Conservation (phyloP, 1,140 invertebrate species). For the Sesamia nonagrioides region DNA sequence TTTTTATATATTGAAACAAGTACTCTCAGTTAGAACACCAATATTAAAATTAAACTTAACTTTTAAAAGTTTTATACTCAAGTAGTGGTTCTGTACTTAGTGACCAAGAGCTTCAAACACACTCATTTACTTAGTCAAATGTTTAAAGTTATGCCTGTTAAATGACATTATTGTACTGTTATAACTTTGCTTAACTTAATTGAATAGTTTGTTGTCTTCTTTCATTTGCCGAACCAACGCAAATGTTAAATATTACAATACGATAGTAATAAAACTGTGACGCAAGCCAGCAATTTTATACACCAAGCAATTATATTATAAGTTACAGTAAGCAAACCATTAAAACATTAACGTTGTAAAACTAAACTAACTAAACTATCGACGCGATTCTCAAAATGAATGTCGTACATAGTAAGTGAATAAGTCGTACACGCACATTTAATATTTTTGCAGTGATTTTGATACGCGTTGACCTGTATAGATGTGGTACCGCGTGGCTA, state of each 20-base stretch:
- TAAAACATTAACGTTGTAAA: slow-evolving; percentile 44
- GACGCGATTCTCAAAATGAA: slow-evolving; percentile 51
- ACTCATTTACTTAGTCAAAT: slow-evolving; percentile 24
- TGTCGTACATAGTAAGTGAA: slow-evolving; percentile 12
- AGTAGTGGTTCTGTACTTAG: slow-evolving; percentile 15
- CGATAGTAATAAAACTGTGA: slow-evolving; percentile 20
- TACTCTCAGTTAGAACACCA: not conserved
- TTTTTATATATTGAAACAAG: slow-evolving; percentile 10
- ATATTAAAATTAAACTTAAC: not conserved
- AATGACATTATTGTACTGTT: slow-evolving; percentile 14
- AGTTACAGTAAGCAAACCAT: slow-evolving; percentile 45
- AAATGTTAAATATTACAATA: slow-evolving; percentile 14
- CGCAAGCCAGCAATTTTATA: slow-evolving; percentile 18
- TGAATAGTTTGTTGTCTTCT: slow-evolving; percentile 4
- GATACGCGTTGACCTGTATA: slow-evolving; percentile 28
- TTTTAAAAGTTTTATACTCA: slow-evolving; percentile 9
- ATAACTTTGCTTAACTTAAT: slow-evolving; percentile 17
- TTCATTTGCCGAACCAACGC: slow-evolving; percentile 6
- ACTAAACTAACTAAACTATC: slow-evolving; percentile 51
- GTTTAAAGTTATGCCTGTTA: slow-evolving; percentile 35
- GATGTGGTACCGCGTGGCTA: slow-evolving; percentile 3
- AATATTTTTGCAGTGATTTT: slow-evolving; percentile 56
- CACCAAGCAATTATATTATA: slow-evolving; percentile 39
- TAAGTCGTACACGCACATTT: slow-evolving; percentile 45
- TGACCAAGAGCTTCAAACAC: slow-evolving; percentile 9